phyloP scores from a whole-genome alignment of 2,888 invertebrate species.

The Microchrysa polita region DNA sequence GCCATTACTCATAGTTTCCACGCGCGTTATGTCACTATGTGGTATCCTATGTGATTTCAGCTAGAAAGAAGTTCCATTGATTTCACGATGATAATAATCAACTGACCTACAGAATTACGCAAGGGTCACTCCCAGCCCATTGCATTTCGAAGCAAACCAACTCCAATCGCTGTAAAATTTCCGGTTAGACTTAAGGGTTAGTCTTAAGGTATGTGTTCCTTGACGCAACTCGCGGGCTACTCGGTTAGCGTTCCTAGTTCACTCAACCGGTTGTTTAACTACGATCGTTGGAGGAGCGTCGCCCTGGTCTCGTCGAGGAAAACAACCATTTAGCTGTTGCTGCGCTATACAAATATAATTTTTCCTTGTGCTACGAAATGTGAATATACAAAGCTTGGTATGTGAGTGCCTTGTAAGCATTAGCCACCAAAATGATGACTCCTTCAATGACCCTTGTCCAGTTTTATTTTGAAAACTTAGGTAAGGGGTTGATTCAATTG shows the following conservation, averaged over 20 bases:
- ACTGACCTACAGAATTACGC: constrained; percentile 37
- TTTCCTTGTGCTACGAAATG: constrained; percentile 43
- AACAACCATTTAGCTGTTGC: too few species aligned
- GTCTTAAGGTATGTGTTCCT: too few species aligned
- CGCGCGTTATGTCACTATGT: too few species aligned
- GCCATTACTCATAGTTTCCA: background rate
- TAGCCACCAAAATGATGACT: constrained; percentile 45
- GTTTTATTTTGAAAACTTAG: constrained; percentile 52
- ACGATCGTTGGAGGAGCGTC: too few species aligned
- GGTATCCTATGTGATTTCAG: too few species aligned
- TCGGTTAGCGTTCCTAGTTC: too few species aligned
- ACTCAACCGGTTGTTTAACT: too few species aligned
- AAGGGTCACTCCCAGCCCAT: constrained; percentile 49
- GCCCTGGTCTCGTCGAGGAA: too few species aligned
- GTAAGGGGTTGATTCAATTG: constrained; percentile 49
- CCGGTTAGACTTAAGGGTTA: background rate
- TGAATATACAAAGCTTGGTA: constrained; percentile 44
- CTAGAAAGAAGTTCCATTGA: too few species aligned
- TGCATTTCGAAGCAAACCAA: constrained; percentile 32
- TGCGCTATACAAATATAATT: constrained; percentile 45
- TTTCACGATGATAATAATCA: constrained; percentile 44
- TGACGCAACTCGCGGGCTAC: too few species aligned
- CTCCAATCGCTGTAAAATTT: constrained; percentile 28
- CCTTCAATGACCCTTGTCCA: constrained; percentile 52
- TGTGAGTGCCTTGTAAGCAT: constrained; percentile 4